Evolutionary conservation across 1,140 invertebrate species (phyloP), one percentile per base, ranked within the genome.

Genomic region (Druon quercuslanigerum): DNA sequence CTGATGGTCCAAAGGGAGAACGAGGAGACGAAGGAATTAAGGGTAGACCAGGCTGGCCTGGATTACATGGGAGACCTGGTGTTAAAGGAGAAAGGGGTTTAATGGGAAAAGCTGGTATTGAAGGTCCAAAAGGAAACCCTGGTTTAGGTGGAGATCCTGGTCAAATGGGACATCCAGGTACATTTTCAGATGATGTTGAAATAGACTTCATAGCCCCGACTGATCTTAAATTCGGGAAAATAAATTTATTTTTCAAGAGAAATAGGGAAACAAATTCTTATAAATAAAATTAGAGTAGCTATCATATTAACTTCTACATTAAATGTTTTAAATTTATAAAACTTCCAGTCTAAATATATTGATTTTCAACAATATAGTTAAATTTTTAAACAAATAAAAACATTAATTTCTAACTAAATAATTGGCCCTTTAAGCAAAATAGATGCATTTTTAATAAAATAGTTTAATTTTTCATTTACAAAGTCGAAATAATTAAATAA

Each of bases 91-190:
- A 89, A 76, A 72, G 79, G 78, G 93, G 93, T 9, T 78, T 72
- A 14, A 78, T 82, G 14, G 92, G 93, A 54, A 54, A 79, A 17
- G 72, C 75, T 52, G 93, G 91, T 78, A 52, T 80, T 33, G 76
- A 84, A 73, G 91, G 92, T 51, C 60, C 77, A 19, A 91, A 90
- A 82, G 93, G 93, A 81, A 83, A 89, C 81, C 82, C 81, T 74
- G 93, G 93, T 51, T 78, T 90, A 72, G 89, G 90, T 72, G 93
- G 93, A 20, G 90, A 92, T 86, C 92, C 90, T 13, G 94, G 94
- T 50, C 56, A 78, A 66, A 92, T 93, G 86, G 94, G 94, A 78
- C 73, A 83, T 73, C 90, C 91, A 73, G 93, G 89, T 90, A 77
- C 73, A 60, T 73, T 6, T 25, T 20, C 50, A 57, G n/a, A 20